phyloP scores from a whole-genome alignment of 2,888 invertebrate genomes.

The Amphimallon solstitiale region DNA sequence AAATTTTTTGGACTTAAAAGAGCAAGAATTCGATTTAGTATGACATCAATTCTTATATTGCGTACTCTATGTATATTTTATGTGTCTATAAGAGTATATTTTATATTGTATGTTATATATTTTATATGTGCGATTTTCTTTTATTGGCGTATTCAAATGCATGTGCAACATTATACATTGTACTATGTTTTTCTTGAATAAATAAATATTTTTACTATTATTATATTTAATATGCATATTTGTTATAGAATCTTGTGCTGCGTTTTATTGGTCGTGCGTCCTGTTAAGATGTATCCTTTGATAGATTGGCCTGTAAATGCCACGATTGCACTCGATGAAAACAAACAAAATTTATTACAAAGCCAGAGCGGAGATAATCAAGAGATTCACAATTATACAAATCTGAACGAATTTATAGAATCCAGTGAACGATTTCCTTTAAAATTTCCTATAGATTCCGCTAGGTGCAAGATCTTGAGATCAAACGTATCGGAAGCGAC shows the following conservation, averaged over 20 bases:
- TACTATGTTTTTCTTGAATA: too few relatives aligned
- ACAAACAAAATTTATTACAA: background rate
- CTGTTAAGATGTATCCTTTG: constrained; percentile 19
- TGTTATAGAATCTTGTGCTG: background rate
- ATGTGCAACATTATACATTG: too few relatives aligned
- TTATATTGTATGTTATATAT: too few relatives aligned
- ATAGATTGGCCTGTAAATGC: constrained; percentile 24
- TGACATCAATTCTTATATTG: too few relatives aligned
- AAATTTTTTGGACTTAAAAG: too few relatives aligned
- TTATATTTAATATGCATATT: too few relatives aligned
- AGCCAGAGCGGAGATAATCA: background rate
- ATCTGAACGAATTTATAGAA: constrained; percentile 54
- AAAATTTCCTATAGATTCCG: constrained; percentile 59
- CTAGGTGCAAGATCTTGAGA: constrained; percentile 53
- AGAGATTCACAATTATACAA: constrained; percentile 4
- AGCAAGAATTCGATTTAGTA: too few relatives aligned
- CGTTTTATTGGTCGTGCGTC: background rate
- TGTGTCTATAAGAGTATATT: too few relatives aligned
- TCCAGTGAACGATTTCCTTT: constrained; percentile 61
- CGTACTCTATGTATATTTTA: too few relatives aligned
- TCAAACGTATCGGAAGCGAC: constrained; percentile 39
- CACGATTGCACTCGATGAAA: constrained; percentile 8
- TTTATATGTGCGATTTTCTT: too few relatives aligned
- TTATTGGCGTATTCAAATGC: too few relatives aligned
- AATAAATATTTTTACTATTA: too few relatives aligned